Base-by-base conservation (phyloP, 1,140 invertebrate species). In the Pemphigus obesinymphae region DNA sequence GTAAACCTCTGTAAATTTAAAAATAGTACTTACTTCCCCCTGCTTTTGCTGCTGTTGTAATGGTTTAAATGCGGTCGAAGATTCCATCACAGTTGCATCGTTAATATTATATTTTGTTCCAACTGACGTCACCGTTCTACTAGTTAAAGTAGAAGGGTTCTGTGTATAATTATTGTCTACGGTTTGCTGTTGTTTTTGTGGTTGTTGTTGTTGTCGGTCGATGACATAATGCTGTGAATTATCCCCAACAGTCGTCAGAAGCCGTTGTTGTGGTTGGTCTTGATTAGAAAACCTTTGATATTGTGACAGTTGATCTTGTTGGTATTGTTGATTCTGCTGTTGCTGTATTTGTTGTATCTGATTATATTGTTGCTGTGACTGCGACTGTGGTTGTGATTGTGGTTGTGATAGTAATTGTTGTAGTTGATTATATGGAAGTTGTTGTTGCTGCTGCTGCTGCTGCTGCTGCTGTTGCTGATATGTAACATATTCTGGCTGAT, bases 401-500 rank as follows among this genome's bases (percentile, higher is more conserved):
- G 61, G 55, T 61, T 72, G 81, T 50, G n/a, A n/a, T n/a, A 53
- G 43, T 50, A 82, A 76, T 43, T 82, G 82, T 48, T 29, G 58
- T 26, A 10, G 53, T 11, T 58, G 53, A 11, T 58, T 29, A n/a
- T 40, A 29, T 37, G 75, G 53, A 61, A 53, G 7, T 55, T 61
- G 43, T 63, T 82, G 82, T 45, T 82, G 82, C 4, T n/a, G n/a
- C 5, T 37, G 83, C 20, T n/a, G 82, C 29, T 75, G 40, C n/a
- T 55, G 73, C 37, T 80, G 63, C 53, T 58, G 17, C 26, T 61
- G 70, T 55, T 43, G 61, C n/a, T 70, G 78, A 45, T 58, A 66
- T 72, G 82, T 72, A 8, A 4, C 43, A 5, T 83, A 78, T 55
- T 83, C 78, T 26, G 40, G 45, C 58, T 83, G 66, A 58, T 84